Evolutionary conservation across 2,888 invertebrate genomes (phyloP).

Genomic region (Congeria kusceri): DNA sequence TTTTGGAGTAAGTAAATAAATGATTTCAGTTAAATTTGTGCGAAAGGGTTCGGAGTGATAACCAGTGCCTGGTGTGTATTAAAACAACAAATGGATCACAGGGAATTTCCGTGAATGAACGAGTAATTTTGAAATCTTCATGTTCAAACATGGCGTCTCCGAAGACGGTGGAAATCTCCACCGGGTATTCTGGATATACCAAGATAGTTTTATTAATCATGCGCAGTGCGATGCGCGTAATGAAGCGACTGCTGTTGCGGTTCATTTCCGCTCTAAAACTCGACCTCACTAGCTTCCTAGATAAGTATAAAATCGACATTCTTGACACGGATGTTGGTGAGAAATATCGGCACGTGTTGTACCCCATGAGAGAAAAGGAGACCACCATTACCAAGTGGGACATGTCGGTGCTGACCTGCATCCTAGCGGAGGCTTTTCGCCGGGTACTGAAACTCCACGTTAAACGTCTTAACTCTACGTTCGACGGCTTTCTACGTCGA

Average conservation of each 20-base stretch:
- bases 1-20: no score
- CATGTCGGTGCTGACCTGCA: not conserved
- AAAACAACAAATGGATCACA: no score
- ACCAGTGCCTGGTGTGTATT: no score
- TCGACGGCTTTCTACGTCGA: not conserved
- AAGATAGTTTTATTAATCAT: slow-evolving; percentile 1
- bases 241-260: not conserved
- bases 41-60: no score
- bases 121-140: no score
- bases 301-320: not conserved
- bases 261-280: not conserved
- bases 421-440: not conserved
- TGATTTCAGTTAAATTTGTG: no score
- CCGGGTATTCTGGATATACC: not conserved
- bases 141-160: no score
- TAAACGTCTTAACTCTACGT: not conserved
- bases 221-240: not conserved
- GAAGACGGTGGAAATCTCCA: not conserved
- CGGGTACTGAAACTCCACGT: not conserved
- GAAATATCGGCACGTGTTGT: not conserved
- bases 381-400: not conserved
- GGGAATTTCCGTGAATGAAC: no score
- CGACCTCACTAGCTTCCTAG: not conserved
- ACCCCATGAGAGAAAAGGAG: not conserved
- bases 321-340: slow-evolving; percentile 4